Evolutionary conservation across 2,113 vertebrate genomes (phyloP).

Genomic region (Macquaria ambigua): DNA sequence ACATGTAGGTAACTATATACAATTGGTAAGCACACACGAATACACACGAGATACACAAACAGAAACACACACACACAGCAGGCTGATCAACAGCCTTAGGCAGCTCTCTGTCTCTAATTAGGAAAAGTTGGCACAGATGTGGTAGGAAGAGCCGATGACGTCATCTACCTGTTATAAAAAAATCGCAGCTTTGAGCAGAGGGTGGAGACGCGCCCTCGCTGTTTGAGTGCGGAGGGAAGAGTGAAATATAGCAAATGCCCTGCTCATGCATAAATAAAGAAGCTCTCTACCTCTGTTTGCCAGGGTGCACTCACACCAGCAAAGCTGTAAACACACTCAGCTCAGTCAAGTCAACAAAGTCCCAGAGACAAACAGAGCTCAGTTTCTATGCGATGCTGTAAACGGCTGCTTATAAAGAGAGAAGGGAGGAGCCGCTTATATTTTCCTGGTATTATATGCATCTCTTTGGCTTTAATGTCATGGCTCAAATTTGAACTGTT

Average conservation of each 20-base stretch:
- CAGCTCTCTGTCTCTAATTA: conserved; percentile 50
- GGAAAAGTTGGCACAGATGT: conserved; percentile 46
- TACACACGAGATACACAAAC: conserved; percentile 12
- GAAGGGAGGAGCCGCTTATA: neutral
- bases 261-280: conserved; percentile 40
- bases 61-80: neutral
- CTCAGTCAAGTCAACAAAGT: conserved; percentile 4
- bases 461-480: neutral
- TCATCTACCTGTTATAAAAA: conserved; percentile 44
- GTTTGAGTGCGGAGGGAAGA: conserved; percentile 7
- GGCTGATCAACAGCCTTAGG: conserved; percentile 52
- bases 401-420: neutral
- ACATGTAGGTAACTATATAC: conserved; percentile 24
- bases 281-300: conserved; percentile 21
- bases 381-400: neutral
- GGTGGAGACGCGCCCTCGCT: neutral
- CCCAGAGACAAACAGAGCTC: conserved; percentile 12
- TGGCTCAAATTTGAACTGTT: neutral
- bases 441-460: neutral
- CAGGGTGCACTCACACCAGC: neutral
- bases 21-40: conserved; percentile 1
- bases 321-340: conserved; percentile 34
- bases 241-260: conserved; percentile 31
- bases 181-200: neutral
- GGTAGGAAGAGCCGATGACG: conserved; percentile 15